A percentile compares a stretch with the other conserved stretches of the same genome.
Evolutionary conservation across 2,113 vertebrate species (phyloP).

Genomic region (Octodon degus): DNA sequence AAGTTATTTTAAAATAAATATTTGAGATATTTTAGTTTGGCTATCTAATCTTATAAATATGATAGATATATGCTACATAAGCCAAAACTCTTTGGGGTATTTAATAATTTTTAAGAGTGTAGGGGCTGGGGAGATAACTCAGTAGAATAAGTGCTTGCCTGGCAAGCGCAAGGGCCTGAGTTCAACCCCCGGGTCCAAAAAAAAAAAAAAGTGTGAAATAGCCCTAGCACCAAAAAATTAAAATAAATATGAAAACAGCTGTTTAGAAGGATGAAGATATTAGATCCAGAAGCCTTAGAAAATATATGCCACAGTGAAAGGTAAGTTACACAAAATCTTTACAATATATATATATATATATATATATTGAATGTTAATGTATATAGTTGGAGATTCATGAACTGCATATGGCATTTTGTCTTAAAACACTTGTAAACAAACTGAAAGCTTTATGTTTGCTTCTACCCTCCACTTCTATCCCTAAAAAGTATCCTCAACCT

Average conservation of each 20-base stretch:
- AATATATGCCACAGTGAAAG: neutral
- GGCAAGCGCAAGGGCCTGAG: too few relatives aligned
- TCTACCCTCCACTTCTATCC: neutral
- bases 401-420: constrained; percentile 57
- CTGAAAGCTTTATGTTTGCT: constrained; percentile 36
- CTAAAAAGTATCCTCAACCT: constrained; percentile 9
- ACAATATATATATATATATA: neutral
- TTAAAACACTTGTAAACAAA: constrained; percentile 57
- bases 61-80: neutral
- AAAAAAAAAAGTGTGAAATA: neutral
- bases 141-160: too few relatives aligned
- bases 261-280: neutral
- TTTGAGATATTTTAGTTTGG: constrained; percentile 40
- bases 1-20: constrained; percentile 32
- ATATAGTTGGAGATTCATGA: constrained; percentile 45
- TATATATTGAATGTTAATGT: constrained; percentile 65
- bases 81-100: neutral
- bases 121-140: too few relatives aligned
- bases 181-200: too few relatives aligned
- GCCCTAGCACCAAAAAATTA: neutral
- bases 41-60: constrained; percentile 30
- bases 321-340: constrained; percentile 43
- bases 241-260: neutral
- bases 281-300: neutral
- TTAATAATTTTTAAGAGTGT: constrained; percentile 6